Conservation (phyloP, 2,113 vertebrate species). For the Tenebrosternarchus preto region DNA sequence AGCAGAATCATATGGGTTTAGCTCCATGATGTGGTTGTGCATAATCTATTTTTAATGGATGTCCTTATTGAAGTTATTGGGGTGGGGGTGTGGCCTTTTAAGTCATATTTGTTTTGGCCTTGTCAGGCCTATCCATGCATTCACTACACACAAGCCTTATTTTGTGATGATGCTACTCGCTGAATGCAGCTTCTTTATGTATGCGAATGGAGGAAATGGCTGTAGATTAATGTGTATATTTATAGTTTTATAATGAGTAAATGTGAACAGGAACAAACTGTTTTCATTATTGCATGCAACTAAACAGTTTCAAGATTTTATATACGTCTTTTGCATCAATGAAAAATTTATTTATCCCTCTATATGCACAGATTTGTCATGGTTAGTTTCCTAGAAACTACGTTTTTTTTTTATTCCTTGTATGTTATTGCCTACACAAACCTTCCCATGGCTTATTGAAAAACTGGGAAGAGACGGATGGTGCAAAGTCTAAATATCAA, state of each 20-base stretch:
- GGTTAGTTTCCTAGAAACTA: too few relatives aligned
- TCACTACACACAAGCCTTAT: background rate
- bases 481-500: too few relatives aligned
- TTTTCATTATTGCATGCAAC: background rate
- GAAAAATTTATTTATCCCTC: too few relatives aligned
- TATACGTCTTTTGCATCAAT: too few relatives aligned
- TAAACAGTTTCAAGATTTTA: too few relatives aligned
- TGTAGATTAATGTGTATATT: background rate
- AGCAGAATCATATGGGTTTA: background rate
- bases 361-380: too few relatives aligned
- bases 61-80: background rate
- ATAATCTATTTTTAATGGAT: background rate
- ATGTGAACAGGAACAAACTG: background rate
- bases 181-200: background rate
- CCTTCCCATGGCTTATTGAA: too few relatives aligned
- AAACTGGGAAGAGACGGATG: too few relatives aligned
- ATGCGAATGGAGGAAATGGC: background rate
- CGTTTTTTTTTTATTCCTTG: too few relatives aligned
- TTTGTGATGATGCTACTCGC: background rate
- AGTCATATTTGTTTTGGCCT: background rate
- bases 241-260: background rate
- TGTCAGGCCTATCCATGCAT: background rate
- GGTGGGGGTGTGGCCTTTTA: background rate
- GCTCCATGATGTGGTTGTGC: background rate
- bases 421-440: too few relatives aligned